Percentiles rank a stretch among this genome's conserved stretches.
phyloP scores from a whole-genome alignment of 2,113 vertebrate species.

The Malurus melanocephalus region DNA sequence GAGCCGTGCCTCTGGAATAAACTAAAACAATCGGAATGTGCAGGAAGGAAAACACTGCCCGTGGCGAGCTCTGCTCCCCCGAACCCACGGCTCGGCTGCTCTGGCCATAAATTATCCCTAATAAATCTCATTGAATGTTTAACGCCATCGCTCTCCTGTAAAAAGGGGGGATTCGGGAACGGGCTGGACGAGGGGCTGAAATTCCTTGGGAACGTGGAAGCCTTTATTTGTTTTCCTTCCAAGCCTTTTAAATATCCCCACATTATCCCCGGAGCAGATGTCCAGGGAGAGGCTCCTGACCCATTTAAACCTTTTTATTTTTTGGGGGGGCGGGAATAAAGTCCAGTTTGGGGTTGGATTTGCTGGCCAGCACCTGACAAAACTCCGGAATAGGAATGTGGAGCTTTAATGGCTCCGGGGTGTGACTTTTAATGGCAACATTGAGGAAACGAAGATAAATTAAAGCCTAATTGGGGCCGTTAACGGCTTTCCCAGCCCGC shows the following conservation, averaged over 20 bases:
- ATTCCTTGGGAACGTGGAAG: conserved; percentile 74
- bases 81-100: conserved; percentile 54
- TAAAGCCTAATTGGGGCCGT: conserved; percentile 81
- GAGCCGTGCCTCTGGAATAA: conserved; percentile 83
- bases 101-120: conserved; percentile 77
- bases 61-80: conserved; percentile 59
- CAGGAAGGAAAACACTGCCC: conserved; percentile 80
- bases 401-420: conserved; percentile 67
- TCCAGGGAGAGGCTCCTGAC: conserved; percentile 84
- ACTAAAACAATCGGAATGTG: conserved; percentile 81
- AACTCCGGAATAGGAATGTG: conserved; percentile 77
- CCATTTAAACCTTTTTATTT: conserved; percentile 71
- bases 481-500: conserved; percentile 82
- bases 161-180: conserved; percentile 67
- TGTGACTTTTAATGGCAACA: conserved; percentile 68
- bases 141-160: conserved; percentile 70
- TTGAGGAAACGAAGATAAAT: conserved; percentile 82
- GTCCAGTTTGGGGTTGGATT: conserved; percentile 53
- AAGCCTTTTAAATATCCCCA: conserved; percentile 76
- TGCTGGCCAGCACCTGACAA: conserved; percentile 88
- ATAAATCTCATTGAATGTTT: conserved; percentile 81
- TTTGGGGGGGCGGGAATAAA: conserved; percentile 54
- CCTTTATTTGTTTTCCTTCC: conserved; percentile 82
- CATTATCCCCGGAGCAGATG: conserved; percentile 90
- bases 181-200: conserved; percentile 57